These are phyloP conservation scores for Pyrocoelia pectoralis DNA, from an alignment of 2,888 invertebrate species.

Conservation along the genomic window DNA sequence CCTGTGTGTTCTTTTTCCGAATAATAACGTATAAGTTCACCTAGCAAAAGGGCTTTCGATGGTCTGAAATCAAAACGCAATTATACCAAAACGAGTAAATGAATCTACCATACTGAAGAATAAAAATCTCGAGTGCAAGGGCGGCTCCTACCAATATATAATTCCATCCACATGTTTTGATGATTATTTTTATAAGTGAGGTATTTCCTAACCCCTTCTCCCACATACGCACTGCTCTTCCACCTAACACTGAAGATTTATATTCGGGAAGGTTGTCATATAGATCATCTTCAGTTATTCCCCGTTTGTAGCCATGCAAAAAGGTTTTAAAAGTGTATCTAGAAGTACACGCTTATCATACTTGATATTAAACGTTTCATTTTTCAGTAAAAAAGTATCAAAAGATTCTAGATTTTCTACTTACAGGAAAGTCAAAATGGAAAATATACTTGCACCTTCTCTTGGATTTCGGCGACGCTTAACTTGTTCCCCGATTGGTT, in stretches of 20 bases:
- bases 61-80: neutral
- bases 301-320: neutral
- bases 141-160: neutral
- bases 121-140: neutral
- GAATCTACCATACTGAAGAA: neutral
- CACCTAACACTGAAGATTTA: neutral
- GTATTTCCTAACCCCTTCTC: neutral
- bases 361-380: too few relatives aligned
- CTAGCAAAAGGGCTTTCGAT: neutral
- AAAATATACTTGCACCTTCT: too few relatives aligned
- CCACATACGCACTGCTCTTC: neutral
- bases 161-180: neutral
- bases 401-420: too few relatives aligned
- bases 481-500: too few relatives aligned
- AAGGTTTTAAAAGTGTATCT: neutral
- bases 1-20: neutral
- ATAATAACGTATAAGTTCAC: neutral
- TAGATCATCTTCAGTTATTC: neutral
- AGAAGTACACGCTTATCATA: too few relatives aligned
- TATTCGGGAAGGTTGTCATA: neutral
- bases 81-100: too few relatives aligned
- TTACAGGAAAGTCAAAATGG: too few relatives aligned
- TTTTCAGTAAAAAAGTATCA: too few relatives aligned
- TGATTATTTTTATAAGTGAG: neutral
- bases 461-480: too few relatives aligned